These are phyloP conservation scores for Meganola albula DNA, from an alignment of 2,888 invertebrate species.

Conservation along the genomic window DNA sequence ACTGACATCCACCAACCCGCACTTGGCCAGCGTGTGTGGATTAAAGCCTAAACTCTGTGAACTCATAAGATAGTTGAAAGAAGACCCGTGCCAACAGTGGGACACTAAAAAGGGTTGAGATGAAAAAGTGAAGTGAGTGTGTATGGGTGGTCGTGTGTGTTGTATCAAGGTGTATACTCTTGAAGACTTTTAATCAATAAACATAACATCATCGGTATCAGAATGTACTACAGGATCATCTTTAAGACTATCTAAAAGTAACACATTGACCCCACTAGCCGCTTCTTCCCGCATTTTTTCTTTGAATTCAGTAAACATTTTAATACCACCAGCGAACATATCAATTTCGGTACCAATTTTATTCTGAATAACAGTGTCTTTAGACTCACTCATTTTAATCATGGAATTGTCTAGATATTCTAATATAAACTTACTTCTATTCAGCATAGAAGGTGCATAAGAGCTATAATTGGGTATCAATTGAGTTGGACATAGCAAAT, in stretches of 20 bases:
- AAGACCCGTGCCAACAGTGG: no score
- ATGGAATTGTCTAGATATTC: constrained; percentile 53
- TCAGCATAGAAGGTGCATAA: constrained; percentile 40
- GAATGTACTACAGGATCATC: constrained; percentile 2
- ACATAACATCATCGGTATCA: constrained; percentile 25
- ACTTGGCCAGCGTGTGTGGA: no score
- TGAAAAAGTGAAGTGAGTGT: no score
- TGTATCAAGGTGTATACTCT: constrained; percentile 34
- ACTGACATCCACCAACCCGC: no score
- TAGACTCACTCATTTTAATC: constrained; percentile 51
- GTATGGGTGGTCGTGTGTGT: no score
- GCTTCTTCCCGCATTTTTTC: constrained; percentile 38
- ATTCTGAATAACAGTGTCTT: constrained; percentile 27
- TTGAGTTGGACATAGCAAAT: constrained; percentile 8
- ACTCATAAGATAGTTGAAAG: no score
- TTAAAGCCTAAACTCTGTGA: no score
- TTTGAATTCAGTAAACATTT: constrained; percentile 38
- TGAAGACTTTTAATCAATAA: constrained; percentile 27
- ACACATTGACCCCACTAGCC: constrained; percentile 27
- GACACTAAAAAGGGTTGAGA: no score
- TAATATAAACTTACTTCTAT: constrained; percentile 38
- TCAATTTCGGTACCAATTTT: constrained; percentile 53
- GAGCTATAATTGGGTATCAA: constrained; percentile 24
- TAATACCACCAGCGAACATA: constrained; percentile 43
- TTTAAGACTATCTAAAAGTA: constrained; percentile 10